Evolutionary conservation across 1,140 invertebrate genomes (phyloP).

Genomic region (Dreissena rostriformis): DNA sequence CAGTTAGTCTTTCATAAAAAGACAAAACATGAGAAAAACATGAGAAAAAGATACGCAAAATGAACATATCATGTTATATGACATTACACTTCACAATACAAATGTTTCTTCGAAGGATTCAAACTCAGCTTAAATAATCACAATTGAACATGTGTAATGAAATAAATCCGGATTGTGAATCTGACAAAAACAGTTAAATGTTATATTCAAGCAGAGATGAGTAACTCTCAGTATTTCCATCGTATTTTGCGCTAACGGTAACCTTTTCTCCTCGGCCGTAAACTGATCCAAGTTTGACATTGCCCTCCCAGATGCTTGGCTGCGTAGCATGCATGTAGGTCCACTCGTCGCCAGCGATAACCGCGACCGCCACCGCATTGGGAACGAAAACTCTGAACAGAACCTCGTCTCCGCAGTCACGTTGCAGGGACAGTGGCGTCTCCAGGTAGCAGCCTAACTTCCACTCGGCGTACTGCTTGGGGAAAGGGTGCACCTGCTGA

Average conservation of each 20-base stretch:
- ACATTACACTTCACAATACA: too few species aligned
- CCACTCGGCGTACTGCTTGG: constrained; percentile 81
- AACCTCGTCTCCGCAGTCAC: constrained; percentile 61
- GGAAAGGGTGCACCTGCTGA: constrained; percentile 68
- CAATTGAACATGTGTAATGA: too few species aligned
- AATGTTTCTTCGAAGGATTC: too few species aligned
- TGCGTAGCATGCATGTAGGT: constrained; percentile 71
- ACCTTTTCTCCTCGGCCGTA: constrained; percentile 68
- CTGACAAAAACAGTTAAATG: background rate
- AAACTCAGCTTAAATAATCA: too few species aligned
- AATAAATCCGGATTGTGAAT: background rate
- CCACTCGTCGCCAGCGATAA: constrained; percentile 79
- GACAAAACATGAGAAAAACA: too few species aligned
- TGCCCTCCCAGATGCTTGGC: constrained; percentile 75
- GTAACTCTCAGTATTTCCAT: constrained; percentile 76
- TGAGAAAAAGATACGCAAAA: too few species aligned
- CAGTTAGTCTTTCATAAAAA: too few species aligned
- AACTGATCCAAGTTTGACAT: constrained; percentile 64
- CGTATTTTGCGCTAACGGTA: constrained; percentile 80
- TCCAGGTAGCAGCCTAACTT: constrained; percentile 80
- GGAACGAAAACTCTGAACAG: constrained; percentile 76
- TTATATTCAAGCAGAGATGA: constrained; percentile 79
- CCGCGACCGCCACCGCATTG: constrained; percentile 75
- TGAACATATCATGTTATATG: too few species aligned
- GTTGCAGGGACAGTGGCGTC: constrained; percentile 68